A percentile compares a stretch with the other conserved stretches of the same genome.
phyloP scores from a whole-genome alignment of 2,113 vertebrate genomes.

The Romanogobio albipinnatus region DNA sequence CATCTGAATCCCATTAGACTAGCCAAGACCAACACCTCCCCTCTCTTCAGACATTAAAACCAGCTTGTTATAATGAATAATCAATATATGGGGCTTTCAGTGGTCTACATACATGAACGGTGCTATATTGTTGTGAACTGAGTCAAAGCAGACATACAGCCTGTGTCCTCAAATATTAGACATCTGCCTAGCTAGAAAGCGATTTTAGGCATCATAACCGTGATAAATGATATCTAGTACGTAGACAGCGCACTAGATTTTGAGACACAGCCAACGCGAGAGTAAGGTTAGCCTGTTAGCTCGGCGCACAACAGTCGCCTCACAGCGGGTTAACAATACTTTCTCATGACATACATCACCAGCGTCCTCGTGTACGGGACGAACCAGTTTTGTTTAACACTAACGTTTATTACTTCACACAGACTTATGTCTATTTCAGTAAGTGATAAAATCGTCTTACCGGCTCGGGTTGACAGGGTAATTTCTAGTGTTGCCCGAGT shows the following conservation, averaged over 20 bases:
- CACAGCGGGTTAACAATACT: neutral
- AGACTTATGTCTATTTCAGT: neutral
- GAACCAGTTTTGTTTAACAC: neutral
- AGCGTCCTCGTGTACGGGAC: neutral
- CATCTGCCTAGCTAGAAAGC: neutral
- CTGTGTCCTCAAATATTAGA: neutral
- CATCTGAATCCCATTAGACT: neutral
- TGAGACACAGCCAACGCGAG: neutral
- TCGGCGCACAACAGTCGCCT: slow-evolving; percentile 1
- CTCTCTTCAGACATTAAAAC: neutral
- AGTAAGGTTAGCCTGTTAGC: slow-evolving; percentile 36
- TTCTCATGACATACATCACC: neutral
- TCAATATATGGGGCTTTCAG: neutral
- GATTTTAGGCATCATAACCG: neutral
- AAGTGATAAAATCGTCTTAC: neutral
- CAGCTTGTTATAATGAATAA: neutral
- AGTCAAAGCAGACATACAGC: neutral
- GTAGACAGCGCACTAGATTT: neutral
- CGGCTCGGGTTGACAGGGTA: slow-evolving; percentile 21
- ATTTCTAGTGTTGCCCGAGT: neutral
- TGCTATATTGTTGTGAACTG: neutral
- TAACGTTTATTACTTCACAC: neutral
- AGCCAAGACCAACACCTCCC: neutral
- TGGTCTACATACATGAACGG: neutral
- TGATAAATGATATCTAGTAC: neutral